Percentiles rank a stretch among this genome's conserved stretches.
phyloP scores from a whole-genome alignment of 1,140 invertebrate genomes.

The Aphelenchoides besseyi region DNA sequence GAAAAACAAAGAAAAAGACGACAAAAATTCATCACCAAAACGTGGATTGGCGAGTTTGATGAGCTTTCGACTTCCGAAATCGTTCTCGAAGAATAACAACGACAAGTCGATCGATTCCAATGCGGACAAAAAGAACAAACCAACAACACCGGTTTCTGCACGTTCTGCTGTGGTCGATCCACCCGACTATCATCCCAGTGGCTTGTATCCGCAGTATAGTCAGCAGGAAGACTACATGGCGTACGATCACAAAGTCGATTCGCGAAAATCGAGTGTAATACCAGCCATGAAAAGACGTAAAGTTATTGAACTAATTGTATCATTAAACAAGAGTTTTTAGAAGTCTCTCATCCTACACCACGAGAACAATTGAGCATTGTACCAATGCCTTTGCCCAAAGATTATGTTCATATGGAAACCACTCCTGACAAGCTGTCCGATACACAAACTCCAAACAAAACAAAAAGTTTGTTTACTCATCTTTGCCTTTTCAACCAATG shows the following conservation, averaged over 20 bases:
- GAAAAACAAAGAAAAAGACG: neutral
- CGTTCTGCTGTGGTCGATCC: neutral
- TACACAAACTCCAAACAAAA: too few relatives aligned
- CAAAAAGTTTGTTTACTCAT: neutral
- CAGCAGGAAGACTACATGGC: slow-evolving; percentile 4
- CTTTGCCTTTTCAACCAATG: neutral
- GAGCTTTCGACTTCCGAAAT: too few relatives aligned
- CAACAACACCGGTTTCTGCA: neutral
- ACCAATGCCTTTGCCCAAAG: slow-evolving; percentile 1
- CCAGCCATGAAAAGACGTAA: neutral
- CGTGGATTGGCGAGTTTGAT: neutral
- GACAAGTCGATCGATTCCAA: too few relatives aligned
- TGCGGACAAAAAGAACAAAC: neutral
- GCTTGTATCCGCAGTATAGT: neutral
- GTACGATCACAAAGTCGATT: slow-evolving; percentile 9
- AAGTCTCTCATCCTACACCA: neutral
- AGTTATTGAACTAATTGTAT: neutral
- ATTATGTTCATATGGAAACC: slow-evolving; percentile 36
- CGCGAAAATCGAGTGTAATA: neutral
- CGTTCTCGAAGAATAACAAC: neutral
- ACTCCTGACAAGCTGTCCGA: neutral
- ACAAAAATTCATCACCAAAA: neutral
- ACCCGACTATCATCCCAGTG: neutral
- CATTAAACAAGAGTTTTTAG: neutral
- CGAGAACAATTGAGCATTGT: too few relatives aligned